Evolutionary conservation across 2,888 invertebrate genomes (phyloP).

Genomic region (Cerastis rubricosa): DNA sequence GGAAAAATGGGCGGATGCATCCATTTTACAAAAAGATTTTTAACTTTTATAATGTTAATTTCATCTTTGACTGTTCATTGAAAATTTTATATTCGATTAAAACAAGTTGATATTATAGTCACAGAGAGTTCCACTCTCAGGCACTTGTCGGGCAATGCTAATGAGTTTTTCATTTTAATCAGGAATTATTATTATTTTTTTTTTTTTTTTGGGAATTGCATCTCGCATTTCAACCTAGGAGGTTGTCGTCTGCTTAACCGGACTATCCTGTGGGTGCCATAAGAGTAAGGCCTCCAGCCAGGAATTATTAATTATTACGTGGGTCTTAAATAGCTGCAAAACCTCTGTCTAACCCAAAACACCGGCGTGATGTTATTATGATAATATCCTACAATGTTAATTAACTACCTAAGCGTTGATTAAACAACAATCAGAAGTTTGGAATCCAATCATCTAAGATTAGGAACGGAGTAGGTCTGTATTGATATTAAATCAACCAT

Average conservation of each 20-base stretch:
- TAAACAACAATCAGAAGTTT: neutral
- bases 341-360: neutral
- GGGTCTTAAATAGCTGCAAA: neutral
- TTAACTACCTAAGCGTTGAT: neutral
- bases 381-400: neutral
- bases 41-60: neutral
- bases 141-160: neutral
- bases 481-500: constrained; percentile 20
- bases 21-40: neutral
- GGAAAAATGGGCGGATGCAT: neutral
- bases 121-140: neutral
- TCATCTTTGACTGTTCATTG: neutral
- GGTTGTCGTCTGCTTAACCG: no score
- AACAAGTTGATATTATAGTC: neutral
- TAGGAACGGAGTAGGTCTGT: neutral
- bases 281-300: no score
- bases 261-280: no score
- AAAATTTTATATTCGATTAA: neutral
- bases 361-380: neutral
- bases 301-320: neutral
- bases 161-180: no score
- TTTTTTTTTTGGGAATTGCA: neutral
- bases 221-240: no score
- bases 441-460: constrained; percentile 24
- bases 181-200: no score